These are phyloP conservation scores for Tipula vernalis DNA, from an alignment of 2,888 invertebrate genomes.

Conservation along the genomic window DNA sequence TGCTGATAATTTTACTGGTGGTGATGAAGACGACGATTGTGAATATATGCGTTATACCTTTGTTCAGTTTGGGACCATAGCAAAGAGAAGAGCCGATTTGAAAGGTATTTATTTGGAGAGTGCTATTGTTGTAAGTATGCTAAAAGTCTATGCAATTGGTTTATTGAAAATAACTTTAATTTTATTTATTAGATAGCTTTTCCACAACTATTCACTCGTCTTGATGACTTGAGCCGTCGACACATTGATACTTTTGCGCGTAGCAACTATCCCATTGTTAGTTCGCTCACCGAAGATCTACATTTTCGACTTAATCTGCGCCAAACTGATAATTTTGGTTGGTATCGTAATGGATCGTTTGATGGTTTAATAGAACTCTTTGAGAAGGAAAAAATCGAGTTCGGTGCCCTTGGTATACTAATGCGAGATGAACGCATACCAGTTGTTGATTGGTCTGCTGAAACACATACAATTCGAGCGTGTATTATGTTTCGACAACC, in stretches of 20 bases:
- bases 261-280: slow-evolving; percentile 31
- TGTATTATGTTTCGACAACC: slow-evolving; percentile 50
- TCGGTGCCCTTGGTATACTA: slow-evolving; percentile 41
- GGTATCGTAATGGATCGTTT: slow-evolving; percentile 43
- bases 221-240: slow-evolving; percentile 30
- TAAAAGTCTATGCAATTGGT: background rate
- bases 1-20: background rate
- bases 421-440: slow-evolving; percentile 44
- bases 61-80: background rate
- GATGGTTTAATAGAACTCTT: slow-evolving; percentile 43
- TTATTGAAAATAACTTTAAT: background rate
- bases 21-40: background rate
- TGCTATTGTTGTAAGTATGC: slow-evolving; percentile 22
- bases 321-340: slow-evolving; percentile 40
- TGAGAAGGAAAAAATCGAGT: slow-evolving; percentile 41
- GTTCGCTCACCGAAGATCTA: slow-evolving; percentile 30
- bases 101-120: slow-evolving; percentile 29
- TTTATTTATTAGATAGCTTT: slow-evolving; percentile 24
- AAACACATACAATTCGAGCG: slow-evolving; percentile 40
- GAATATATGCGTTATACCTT: background rate
- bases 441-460: slow-evolving; percentile 40
- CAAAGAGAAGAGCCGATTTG: slow-evolving; percentile 23
- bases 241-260: slow-evolving; percentile 37
- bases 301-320: slow-evolving; percentile 35
- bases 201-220: slow-evolving; percentile 30